Evolutionary conservation across 2,113 vertebrate genomes (phyloP).

Genomic region (Laticauda colubrina): DNA sequence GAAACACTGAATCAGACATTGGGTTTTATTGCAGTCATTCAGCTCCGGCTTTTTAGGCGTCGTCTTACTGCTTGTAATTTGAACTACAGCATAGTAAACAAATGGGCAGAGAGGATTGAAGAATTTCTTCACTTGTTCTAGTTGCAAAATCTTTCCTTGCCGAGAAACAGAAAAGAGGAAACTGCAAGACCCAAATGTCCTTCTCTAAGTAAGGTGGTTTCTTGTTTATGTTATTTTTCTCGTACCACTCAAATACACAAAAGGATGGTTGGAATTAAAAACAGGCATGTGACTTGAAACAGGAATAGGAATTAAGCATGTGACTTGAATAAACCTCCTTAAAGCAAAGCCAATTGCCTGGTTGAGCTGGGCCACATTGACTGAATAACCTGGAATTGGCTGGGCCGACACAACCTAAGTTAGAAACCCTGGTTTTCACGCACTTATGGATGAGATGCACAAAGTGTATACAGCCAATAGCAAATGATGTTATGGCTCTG

Average conservation of each 20-base stretch:
- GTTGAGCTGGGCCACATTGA: background rate
- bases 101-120: background rate
- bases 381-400: background rate
- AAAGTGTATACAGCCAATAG: background rate
- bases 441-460: background rate
- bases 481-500: background rate
- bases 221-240: background rate
- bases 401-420: background rate
- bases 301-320: no score
- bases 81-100: background rate
- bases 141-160: background rate
- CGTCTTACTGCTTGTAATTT: background rate
- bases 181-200: accelerated
- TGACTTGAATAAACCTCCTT: background rate
- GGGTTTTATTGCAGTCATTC: background rate
- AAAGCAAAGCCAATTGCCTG: background rate
- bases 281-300: no score
- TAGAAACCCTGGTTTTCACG: background rate
- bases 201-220: background rate
- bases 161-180: background rate
- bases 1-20: background rate
- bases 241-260: background rate
- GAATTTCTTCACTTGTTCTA: background rate
- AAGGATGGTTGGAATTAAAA: background rate
- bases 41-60: background rate